Evolutionary conservation across 2,113 vertebrate genomes (phyloP).

Genomic region (Oncorhynchus clarkii): DNA sequence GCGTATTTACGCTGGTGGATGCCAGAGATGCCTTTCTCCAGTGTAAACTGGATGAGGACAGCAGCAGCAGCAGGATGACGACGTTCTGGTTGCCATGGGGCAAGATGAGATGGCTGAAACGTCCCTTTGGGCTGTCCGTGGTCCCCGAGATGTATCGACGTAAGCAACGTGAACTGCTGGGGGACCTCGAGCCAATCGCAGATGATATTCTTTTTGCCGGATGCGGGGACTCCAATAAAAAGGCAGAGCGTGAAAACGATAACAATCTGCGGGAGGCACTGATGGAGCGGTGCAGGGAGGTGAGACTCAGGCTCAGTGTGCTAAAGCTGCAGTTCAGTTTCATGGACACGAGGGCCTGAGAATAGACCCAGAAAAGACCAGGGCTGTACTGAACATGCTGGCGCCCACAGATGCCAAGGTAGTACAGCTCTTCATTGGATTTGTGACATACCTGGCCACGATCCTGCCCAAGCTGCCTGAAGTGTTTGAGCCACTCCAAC

Average conservation of each 20-base stretch:
- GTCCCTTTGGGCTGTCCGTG: slow-evolving; percentile 36
- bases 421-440: slow-evolving; percentile 29
- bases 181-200: slow-evolving; percentile 28
- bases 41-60: slow-evolving; percentile 22
- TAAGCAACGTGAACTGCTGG: slow-evolving; percentile 34
- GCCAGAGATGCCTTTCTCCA: slow-evolving; percentile 15
- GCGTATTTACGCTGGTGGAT: too few species aligned
- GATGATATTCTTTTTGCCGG: slow-evolving; percentile 31
- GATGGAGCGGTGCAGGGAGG: slow-evolving; percentile 21
- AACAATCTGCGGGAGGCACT: background rate
- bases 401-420: slow-evolving; percentile 20
- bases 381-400: slow-evolving; percentile 16
- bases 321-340: slow-evolving; percentile 23
- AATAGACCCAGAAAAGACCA: slow-evolving; percentile 16
- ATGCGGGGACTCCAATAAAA: slow-evolving; percentile 16
- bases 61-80: slow-evolving; percentile 16
- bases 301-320: slow-evolving; percentile 18
- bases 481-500: slow-evolving; percentile 36
- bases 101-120: slow-evolving; percentile 28
- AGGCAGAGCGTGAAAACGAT: slow-evolving; percentile 3
- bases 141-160: slow-evolving; percentile 22
- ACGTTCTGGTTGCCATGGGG: slow-evolving; percentile 27
- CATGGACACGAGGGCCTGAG: slow-evolving; percentile 19
- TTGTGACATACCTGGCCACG: slow-evolving; percentile 41
- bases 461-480: slow-evolving; percentile 34